phyloP scores from a whole-genome alignment of 2,113 vertebrate genomes.

The Otocyon megalotis region DNA sequence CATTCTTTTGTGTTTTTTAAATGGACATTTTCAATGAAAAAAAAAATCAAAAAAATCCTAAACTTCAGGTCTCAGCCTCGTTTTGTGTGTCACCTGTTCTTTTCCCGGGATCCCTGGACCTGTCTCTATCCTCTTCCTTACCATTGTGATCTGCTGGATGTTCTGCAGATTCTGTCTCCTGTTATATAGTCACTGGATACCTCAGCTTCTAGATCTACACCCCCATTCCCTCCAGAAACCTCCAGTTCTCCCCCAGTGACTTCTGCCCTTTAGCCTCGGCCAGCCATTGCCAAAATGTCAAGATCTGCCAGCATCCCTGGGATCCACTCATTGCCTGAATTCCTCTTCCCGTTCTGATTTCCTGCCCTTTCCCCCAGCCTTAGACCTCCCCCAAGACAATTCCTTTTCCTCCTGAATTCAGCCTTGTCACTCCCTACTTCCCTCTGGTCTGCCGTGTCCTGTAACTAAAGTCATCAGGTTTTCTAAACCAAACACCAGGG shows the following conservation, averaged over 20 bases:
- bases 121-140: neutral
- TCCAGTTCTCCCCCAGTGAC: neutral
- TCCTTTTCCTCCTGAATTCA: slow-evolving; percentile 39
- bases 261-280: neutral
- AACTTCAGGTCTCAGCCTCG: slow-evolving; percentile 50
- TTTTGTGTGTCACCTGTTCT: slow-evolving; percentile 61
- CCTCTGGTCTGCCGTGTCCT: neutral
- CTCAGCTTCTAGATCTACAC: neutral
- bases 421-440: neutral
- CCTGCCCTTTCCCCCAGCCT: neutral
- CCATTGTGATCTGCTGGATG: slow-evolving; percentile 8
- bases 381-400: neutral
- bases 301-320: neutral
- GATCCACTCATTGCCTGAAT: neutral
- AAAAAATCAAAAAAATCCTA: neutral
- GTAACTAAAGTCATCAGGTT: neutral
- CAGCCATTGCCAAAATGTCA: neutral
- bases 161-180: neutral
- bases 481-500: slow-evolving; percentile 47
- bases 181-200: neutral
- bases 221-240: neutral
- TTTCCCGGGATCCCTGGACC: neutral
- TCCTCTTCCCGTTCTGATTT: neutral
- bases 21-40: slow-evolving; percentile 77
- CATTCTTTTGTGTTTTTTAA: slow-evolving; percentile 80